Base-by-base conservation (phyloP, 2,888 invertebrate genomes). In the Chymomyza fuscimana region DNA sequence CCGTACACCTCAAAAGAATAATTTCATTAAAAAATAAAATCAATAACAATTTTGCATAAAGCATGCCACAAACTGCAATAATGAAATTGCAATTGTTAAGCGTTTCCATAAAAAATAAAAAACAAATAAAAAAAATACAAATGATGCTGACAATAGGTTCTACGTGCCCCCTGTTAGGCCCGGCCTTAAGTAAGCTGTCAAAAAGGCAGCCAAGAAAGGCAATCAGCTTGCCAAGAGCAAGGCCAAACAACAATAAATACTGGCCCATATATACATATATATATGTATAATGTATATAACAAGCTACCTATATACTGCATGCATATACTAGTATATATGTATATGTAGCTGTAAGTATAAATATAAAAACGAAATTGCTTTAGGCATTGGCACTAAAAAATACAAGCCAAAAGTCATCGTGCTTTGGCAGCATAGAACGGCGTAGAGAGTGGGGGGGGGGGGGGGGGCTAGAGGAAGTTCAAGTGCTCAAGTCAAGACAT, bases 401-500 rank as follows among this genome's bases (percentile, higher is more conserved):
- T 54, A 62, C 56, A 22, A 54, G 62, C 51, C 70, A 72, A 65
- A 59, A 56, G 56, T 65, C 51, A 22, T 61, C 51, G 51, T 63
- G 59, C 65, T 16, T 25, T 58, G 58, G 25, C 58, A 25, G 58
- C 58, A 32, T 25, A 6, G 19, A 56, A 29, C 19, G 29, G 7
- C 12, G 10, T 12, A 4, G 5, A 12, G 58, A 58, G 25, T 25
- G 25, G 15, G 22, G 4, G 0, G 16, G 54, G 62, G 59, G 68
- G 25, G 56, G 52, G 65, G 16, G 63, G 64, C 19, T 46, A 50
- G 9, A 51, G 46, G 69, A 66, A 76, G 84, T 79, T 81, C 83
- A 83, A 83, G 83, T 83, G 87, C 79, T 77, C 78, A 73, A 87
- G 87, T 80, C 83, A 82, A 87, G 87, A 86, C 87, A 85, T 87